phyloP scores from a whole-genome alignment of 2,113 vertebrate genomes.

The Aegotheles bennettii region DNA sequence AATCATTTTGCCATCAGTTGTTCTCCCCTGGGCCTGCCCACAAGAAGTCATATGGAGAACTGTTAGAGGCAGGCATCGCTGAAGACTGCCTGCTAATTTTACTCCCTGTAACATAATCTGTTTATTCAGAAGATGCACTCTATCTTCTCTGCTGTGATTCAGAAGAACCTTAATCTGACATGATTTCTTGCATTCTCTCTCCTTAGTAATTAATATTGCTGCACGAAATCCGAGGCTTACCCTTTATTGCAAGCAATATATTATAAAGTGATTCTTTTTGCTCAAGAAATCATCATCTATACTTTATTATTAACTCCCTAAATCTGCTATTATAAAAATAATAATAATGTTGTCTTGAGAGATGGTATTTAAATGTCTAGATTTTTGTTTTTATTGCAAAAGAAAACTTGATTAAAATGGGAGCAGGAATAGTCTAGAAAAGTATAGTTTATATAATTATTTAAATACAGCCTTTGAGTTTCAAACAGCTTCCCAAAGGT shows the following conservation, averaged over 20 bases:
- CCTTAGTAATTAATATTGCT: conserved; percentile 57
- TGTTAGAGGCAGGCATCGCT: conserved; percentile 1
- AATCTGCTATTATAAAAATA: background rate
- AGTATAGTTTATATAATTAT: background rate
- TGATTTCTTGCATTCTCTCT: conserved; percentile 45
- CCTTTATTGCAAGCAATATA: conserved; percentile 54
- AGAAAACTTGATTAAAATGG: background rate
- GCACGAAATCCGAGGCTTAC: conserved; percentile 16
- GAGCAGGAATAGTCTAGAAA: background rate
- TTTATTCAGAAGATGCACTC: conserved; percentile 44
- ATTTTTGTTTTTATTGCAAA: background rate
- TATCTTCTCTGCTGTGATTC: conserved; percentile 38
- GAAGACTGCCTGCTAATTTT: conserved; percentile 16
- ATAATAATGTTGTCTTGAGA: background rate
- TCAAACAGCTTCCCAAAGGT: background rate
- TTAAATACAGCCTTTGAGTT: background rate
- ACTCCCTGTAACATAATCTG: background rate
- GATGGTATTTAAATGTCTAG: background rate
- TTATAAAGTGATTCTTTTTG: conserved; percentile 35
- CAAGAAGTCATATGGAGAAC: conserved; percentile 20
- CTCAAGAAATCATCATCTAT: conserved; percentile 20
- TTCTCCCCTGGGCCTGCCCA: conserved; percentile 39
- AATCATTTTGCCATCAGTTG: conserved; percentile 51
- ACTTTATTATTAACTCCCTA: background rate
- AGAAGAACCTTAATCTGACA: conserved; percentile 41